Conservation (phyloP, 1,140 invertebrate genomes). For the Apis cerana region DNA sequence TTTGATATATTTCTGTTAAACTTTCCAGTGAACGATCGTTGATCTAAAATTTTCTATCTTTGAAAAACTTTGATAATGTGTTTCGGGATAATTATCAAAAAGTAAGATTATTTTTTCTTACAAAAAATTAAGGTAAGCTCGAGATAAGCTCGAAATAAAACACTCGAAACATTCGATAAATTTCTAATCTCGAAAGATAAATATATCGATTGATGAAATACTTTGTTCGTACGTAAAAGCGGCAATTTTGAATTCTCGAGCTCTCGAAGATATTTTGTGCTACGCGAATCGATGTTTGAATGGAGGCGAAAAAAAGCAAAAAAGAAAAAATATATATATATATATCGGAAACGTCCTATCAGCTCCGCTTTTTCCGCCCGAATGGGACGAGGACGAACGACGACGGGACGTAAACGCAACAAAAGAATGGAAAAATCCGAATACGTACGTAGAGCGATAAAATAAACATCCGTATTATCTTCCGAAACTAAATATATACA, state of each 20-base stretch:
- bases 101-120: background rate
- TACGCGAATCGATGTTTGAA: slow-evolving; percentile 26
- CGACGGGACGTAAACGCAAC: slow-evolving; percentile 4
- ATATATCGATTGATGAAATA: too few species aligned
- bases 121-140: background rate
- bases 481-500: slow-evolving; percentile 40
- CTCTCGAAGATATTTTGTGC: slow-evolving; percentile 10
- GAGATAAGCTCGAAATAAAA: too few species aligned
- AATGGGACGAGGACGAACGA: slow-evolving; percentile 6
- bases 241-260: background rate
- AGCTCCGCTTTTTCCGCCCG: slow-evolving; percentile 4
- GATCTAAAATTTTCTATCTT: too few species aligned
- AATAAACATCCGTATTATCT: slow-evolving; percentile 30
- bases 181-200: background rate
- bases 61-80: too few species aligned
- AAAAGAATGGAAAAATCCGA: slow-evolving; percentile 1
- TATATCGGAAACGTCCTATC: slow-evolving; percentile 9
- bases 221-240: too few species aligned
- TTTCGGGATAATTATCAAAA: too few species aligned
- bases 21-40: too few species aligned
- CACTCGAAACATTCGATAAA: background rate
- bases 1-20: background rate
- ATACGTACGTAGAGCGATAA: slow-evolving; percentile 28
- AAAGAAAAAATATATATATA: slow-evolving; percentile 1
- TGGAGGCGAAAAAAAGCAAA: background rate